Base-by-base conservation (phyloP, 2,888 invertebrate genomes). In the Drosophila emarginata region DNA sequence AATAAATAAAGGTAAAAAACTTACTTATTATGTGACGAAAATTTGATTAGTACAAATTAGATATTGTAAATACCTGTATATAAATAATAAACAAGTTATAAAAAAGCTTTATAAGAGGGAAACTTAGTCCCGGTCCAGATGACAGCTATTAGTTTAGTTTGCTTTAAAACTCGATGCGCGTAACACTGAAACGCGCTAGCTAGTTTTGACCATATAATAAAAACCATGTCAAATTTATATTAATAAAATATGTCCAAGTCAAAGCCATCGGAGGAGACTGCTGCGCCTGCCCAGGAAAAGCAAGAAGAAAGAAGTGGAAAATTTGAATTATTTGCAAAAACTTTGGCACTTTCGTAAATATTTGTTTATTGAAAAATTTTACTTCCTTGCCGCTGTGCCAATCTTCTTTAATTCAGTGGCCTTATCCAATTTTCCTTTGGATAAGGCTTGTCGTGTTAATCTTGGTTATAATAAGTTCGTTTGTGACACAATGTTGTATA, bases 361-460 rank as follows among this genome's bases (percentile, higher is more conserved):
- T 71, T 71, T 91, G 58, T 89, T 90, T 37, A 87, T 92, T 18
- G 92, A 92, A 74, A 91, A 91, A 1, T 89, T 91, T 50, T 87
- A 91, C 74, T 89, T 91, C 51, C 91, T 91, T 72, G 91, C 91
- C 68, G 74, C 89, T 2, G 89, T 90, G 90, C 90, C 90, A 36
- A 89, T 89, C 56, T 78, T 90, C 7, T 89, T 91, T 52, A 91
- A 90, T 72, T 71, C 77, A 23, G 89, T 92, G 65, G 91, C 91
- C 54, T 85, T 91, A 74, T 88, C 89, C 73, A 92, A 90, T 73
- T 90, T 92, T 28, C 90, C 91, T 0, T 71, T 91, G 57, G 91
- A 92, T 56, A 92, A 92, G 82, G 91, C 91, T 4, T 92, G 92
- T 60, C 89, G 91, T 23, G 89, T 92, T 1, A 91, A 91, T 78